Evolutionary conservation across 2,113 vertebrate genomes (phyloP), one percentile per base, ranked within the genome.

Genomic region (Sturnus vulgaris): DNA sequence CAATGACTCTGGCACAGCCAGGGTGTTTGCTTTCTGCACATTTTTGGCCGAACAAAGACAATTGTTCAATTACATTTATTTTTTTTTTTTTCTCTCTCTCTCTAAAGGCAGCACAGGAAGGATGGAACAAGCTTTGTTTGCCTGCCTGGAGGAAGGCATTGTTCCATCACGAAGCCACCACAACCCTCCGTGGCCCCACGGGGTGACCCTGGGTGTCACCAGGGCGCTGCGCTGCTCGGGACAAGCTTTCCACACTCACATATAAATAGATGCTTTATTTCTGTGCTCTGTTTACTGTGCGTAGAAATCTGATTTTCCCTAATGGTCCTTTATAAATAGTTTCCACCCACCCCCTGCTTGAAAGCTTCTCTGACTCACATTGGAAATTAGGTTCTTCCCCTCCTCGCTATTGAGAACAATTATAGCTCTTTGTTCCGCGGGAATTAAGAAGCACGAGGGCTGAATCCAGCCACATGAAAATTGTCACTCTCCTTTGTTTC

Each of bases 331-430:
- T 94, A 96, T 94, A 95, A 97, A 97, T 94, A 95, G 94, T 96
- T 97, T 96, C 96, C 93, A 94, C 96, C 94, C 95, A 95, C 91
- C 95, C 95, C 90, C 88, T 71, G 91, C 94, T 95, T 95, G 91
- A 96, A 96, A 95, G 94, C 92, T 92, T 94, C 94, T 97, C 95
- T 97, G 94, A 96, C 90, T 97, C 96, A 96, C 82, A 90, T 64
- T 95, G 95, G 94, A 97, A 97, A 97, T 95, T 95, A 96, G 95
- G 90, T 93, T 95, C 95, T 95, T 92, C 96, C 94, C 96, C 92
- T 96, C 94, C 96, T 96, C 76, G 71, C 91, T 95, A 94, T 95
- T 96, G 95, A 97, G 96, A 96, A 96, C 96, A 97, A 96, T 97
- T 96, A 96, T 86, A 92, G 96, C 96, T 94, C 95, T 96, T 97